A percentile compares a stretch with the other conserved stretches of the same genome.
These are phyloP conservation scores for Temnothorax ravouxi DNA, from an alignment of 2,888 invertebrate genomes.

Conservation along the genomic window DNA sequence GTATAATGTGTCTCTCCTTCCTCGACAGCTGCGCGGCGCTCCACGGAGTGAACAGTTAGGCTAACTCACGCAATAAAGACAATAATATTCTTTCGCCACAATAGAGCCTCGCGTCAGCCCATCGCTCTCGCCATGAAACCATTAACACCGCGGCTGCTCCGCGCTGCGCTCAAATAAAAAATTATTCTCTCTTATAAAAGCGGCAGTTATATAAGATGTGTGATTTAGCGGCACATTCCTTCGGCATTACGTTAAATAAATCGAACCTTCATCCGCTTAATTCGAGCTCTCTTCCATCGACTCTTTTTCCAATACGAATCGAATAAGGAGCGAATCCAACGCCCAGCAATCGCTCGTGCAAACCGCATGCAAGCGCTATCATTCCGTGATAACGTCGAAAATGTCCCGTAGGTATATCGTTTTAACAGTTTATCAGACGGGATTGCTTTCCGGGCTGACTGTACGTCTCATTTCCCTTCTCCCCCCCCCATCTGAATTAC, in stretches of 20 bases:
- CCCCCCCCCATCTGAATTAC: conserved; percentile 62
- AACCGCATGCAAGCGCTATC: conserved; percentile 6
- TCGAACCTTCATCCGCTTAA: too few relatives aligned
- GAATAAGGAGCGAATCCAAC: not conserved
- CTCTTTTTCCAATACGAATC: not conserved
- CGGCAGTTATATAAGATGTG: not conserved
- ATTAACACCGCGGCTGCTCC: conserved; percentile 3
- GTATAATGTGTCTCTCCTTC: conserved; percentile 56
- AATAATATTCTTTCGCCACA: conserved; percentile 48
- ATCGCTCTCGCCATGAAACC: conserved; percentile 29
- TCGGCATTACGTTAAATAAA: not conserved
- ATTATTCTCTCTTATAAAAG: not conserved
- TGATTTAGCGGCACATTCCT: not conserved
- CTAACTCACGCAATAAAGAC: conserved; percentile 68
- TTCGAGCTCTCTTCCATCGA: not conserved
- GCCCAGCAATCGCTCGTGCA: not conserved
- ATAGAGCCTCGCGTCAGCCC: conserved; percentile 3
- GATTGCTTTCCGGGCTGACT: conserved; percentile 51
- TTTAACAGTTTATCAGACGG: conserved; percentile 22
- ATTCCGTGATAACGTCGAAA: not conserved
- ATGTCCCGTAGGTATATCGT: not conserved
- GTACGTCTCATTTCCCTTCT: conserved; percentile 46
- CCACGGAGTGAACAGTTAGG: conserved; percentile 58
- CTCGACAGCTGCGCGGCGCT: conserved; percentile 68
- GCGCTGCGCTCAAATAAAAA: not conserved